phyloP scores from a whole-genome alignment of 2,113 vertebrate species.

The Polypterus senegalus region DNA sequence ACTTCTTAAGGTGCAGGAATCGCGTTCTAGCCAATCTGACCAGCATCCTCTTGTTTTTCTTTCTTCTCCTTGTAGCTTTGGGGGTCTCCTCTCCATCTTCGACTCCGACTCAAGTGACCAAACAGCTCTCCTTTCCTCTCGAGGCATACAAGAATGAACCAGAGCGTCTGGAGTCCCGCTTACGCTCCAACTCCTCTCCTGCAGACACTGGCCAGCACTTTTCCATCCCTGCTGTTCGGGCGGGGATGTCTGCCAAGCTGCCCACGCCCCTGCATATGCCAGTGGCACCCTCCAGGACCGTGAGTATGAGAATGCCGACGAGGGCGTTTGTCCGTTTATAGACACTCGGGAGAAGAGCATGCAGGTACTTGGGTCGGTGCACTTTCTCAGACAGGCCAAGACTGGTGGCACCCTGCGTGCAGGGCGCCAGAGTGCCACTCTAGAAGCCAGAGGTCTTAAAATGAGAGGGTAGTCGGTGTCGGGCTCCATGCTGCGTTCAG shows the following conservation, averaged over 20 bases:
- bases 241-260: conserved; percentile 41
- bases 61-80: conserved; percentile 49
- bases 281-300: conserved; percentile 64
- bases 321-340: neutral
- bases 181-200: conserved; percentile 63
- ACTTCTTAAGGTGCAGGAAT: neutral
- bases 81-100: conserved; percentile 74
- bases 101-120: conserved; percentile 75
- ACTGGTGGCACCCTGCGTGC: no score
- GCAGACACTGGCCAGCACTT: conserved; percentile 68
- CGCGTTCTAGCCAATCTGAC: neutral
- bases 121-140: conserved; percentile 68
- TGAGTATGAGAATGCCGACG: conserved; percentile 45
- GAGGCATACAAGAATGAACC: conserved; percentile 67
- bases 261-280: conserved; percentile 41
- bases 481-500: no score
- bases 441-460: no score
- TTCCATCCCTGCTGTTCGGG: conserved; percentile 43
- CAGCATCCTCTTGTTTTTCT: neutral
- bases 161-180: conserved; percentile 56
- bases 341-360: neutral
- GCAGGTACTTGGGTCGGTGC: neutral
- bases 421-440: no score
- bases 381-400: neutral
- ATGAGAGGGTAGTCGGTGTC: no score